A percentile compares a stretch with the other conserved stretches of the same genome.
Evolutionary conservation across 2,888 invertebrate genomes (phyloP).

Genomic region (Sturmia bella): DNA sequence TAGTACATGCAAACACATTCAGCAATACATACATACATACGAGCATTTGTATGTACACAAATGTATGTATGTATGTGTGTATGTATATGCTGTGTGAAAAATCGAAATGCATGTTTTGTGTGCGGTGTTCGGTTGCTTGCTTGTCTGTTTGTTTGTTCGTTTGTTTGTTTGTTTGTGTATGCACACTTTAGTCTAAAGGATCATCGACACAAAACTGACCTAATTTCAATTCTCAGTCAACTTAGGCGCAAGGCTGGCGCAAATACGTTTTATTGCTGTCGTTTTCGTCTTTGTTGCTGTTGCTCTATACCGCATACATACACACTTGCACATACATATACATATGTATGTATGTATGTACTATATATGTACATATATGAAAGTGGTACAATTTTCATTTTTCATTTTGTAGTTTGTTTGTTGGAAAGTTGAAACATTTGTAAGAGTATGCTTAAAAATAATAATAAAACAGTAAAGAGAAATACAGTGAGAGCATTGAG

Average conservation of each 20-base stretch:
- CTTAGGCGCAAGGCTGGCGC: constrained; percentile 75
- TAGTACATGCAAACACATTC: constrained; percentile 10
- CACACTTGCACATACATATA: no score
- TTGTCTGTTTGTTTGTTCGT: constrained; percentile 34
- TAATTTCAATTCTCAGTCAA: constrained; percentile 80
- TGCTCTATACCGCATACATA: not conserved
- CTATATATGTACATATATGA: no score
- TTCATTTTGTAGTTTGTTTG: constrained; percentile 47
- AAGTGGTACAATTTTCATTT: constrained; percentile 36
- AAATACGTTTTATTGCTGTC: constrained; percentile 43
- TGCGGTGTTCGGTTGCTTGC: constrained; percentile 18
- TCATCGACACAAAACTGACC: constrained; percentile 82
- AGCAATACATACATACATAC: constrained; percentile 59
- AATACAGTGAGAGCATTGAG: constrained; percentile 9
- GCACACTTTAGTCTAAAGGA: constrained; percentile 77
- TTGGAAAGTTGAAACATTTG: constrained; percentile 23
- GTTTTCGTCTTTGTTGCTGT: constrained; percentile 6
- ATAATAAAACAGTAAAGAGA: constrained; percentile 15
- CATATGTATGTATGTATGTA: no score
- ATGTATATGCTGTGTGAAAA: constrained; percentile 39
- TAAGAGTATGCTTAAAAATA: constrained; percentile 17
- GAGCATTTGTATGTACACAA: constrained; percentile 71
- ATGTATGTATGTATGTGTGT: constrained; percentile 37
- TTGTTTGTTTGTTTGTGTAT: constrained; percentile 31
- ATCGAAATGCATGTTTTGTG: constrained; percentile 48